Percentiles rank a stretch among this genome's conserved stretches.
Conservation (phyloP, 2,888 invertebrate species). For the Yponomeuta evonymella region DNA sequence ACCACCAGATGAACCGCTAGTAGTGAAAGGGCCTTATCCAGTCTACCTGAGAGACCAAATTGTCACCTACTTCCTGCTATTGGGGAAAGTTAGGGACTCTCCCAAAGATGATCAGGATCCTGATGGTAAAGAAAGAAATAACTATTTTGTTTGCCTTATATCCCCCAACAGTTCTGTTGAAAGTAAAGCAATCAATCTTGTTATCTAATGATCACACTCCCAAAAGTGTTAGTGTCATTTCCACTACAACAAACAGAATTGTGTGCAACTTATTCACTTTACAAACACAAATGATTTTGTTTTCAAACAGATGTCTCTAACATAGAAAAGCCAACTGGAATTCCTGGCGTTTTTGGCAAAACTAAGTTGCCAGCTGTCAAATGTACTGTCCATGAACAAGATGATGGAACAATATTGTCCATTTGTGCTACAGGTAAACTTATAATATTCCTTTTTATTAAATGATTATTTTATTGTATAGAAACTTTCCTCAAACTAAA, state of each 20-base stretch:
- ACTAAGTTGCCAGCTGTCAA: slow-evolving; percentile 62
- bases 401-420: slow-evolving; percentile 91
- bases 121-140: slow-evolving; percentile 75
- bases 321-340: slow-evolving; percentile 76
- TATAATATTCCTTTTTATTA: not conserved
- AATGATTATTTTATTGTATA: too few species aligned
- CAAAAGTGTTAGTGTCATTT: too few species aligned
- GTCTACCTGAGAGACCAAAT: slow-evolving; percentile 85
- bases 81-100: slow-evolving; percentile 77
- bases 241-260: too few species aligned
- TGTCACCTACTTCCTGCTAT: slow-evolving; percentile 89
- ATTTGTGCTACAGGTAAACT: slow-evolving; percentile 85
- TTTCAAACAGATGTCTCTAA: slow-evolving; percentile 81
- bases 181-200: too few species aligned
- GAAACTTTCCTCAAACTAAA: too few species aligned
- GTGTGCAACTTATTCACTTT: too few species aligned
- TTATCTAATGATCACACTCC: too few species aligned
- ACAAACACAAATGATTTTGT: not conserved
- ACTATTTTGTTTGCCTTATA: not conserved
- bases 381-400: slow-evolving; percentile 91
- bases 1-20: slow-evolving; percentile 77
- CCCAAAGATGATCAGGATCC: slow-evolving; percentile 67
- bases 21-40: slow-evolving; percentile 89
- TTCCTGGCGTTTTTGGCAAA: slow-evolving; percentile 65
- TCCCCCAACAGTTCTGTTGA: not conserved